phyloP scores from a whole-genome alignment of 2,113 vertebrate genomes.

The Apaloderma vittatum region DNA sequence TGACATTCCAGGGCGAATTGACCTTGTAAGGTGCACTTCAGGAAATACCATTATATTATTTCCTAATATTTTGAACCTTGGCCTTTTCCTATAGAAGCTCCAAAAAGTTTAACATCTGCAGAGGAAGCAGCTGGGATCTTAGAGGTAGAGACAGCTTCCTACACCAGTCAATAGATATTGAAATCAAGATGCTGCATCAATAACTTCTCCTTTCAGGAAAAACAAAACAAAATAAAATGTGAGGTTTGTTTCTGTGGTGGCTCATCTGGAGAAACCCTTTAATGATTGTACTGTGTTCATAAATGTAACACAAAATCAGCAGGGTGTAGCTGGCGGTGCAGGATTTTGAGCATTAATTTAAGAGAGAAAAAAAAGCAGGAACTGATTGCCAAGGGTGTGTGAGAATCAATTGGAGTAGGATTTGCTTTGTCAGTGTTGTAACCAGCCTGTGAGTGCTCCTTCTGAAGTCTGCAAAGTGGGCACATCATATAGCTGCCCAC shows the following conservation, averaged over 20 bases:
- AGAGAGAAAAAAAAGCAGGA: constrained; percentile 10
- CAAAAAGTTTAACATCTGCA: not conserved
- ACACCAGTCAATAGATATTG: not conserved
- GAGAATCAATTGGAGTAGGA: not conserved
- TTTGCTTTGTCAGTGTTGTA: constrained; percentile 19
- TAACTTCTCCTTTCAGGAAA: not conserved
- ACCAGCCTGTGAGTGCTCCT: not conserved
- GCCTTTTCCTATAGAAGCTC: not conserved
- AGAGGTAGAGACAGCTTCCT: not conserved
- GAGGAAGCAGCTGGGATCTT: not conserved
- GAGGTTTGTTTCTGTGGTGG: not conserved
- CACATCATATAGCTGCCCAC: not conserved
- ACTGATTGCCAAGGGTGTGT: not conserved
- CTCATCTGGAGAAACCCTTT: not conserved
- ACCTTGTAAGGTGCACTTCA: not conserved
- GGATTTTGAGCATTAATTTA: not conserved
- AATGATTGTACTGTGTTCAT: not conserved
- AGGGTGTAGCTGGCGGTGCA: not conserved
- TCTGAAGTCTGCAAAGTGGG: not conserved
- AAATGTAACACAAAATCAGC: not conserved
- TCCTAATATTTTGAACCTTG: not conserved
- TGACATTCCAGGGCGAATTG: not conserved
- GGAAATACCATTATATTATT: not conserved
- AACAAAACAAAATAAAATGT: not conserved
- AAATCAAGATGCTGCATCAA: not conserved